A percentile compares a stretch with the other conserved stretches of the same genome.
Evolutionary conservation across 2,113 vertebrate species (phyloP).

Genomic region (Brachyistius frenatus): DNA sequence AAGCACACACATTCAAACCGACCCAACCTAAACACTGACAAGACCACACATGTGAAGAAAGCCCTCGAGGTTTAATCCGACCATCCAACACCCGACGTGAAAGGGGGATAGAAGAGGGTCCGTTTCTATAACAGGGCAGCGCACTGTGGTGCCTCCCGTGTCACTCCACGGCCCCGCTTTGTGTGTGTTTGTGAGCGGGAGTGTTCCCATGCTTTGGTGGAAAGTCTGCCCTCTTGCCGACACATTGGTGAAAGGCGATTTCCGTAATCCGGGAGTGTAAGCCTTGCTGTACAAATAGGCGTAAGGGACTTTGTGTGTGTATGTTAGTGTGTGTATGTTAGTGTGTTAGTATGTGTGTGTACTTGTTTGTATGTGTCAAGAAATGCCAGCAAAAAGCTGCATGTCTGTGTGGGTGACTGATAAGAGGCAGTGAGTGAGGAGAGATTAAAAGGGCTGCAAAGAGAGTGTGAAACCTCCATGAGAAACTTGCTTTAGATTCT

Average conservation of each 20-base stretch:
- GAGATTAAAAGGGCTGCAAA: constrained; percentile 36
- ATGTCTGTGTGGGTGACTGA: constrained; percentile 73
- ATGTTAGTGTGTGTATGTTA: constrained; percentile 15
- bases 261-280: constrained; percentile 84
- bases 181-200: constrained; percentile 53
- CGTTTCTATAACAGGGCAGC: constrained; percentile 54
- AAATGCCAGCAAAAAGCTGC: constrained; percentile 67
- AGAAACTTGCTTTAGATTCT: constrained; percentile 29
- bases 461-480: constrained; percentile 13
- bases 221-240: constrained; percentile 71
- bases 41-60: constrained; percentile 31
- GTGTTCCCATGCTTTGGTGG: constrained; percentile 58
- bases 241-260: constrained; percentile 81
- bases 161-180: constrained; percentile 47
- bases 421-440: constrained; percentile 64
- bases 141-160: constrained; percentile 56
- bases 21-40: constrained; percentile 22
- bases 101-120: constrained; percentile 59
- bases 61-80: constrained; percentile 51
- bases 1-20: neutral
- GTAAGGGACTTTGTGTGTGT: constrained; percentile 71
- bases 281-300: constrained; percentile 79
- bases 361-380: constrained; percentile 4
- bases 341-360: constrained; percentile 25
- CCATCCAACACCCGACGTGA: constrained; percentile 51